phyloP scores from a whole-genome alignment of 2,113 vertebrate species.

The Atlantisia rogersi region DNA sequence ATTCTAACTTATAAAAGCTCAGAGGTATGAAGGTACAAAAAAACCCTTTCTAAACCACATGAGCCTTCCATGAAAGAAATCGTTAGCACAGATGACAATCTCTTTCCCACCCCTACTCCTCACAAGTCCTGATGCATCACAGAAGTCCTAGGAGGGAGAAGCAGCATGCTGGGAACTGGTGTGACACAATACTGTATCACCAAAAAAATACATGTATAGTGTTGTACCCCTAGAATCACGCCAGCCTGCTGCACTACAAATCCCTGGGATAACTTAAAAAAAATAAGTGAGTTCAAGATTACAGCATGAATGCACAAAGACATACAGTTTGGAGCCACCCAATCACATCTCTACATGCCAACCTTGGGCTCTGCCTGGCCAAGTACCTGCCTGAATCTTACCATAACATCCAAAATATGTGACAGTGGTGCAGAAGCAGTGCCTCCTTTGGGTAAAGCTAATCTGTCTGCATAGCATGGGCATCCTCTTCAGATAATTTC shows the following conservation, averaged over 20 bases:
- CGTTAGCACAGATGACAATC: accelerated
- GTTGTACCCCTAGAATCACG: accelerated
- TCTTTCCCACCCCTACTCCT: neutral
- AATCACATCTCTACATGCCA: neutral
- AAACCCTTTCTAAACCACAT: neutral
- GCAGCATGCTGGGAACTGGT: accelerated
- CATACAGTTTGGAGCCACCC: neutral
- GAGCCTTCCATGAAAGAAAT: neutral
- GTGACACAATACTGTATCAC: neutral
- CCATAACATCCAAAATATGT: neutral
- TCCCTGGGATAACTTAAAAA: neutral
- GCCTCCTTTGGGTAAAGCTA: neutral
- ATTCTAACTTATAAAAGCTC: neutral
- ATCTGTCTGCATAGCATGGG: neutral
- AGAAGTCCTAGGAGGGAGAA: neutral
- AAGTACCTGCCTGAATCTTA: neutral
- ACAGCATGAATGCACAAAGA: neutral
- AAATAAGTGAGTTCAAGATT: no score
- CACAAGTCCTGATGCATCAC: neutral
- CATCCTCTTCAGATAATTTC: neutral
- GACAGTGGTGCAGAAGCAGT: neutral
- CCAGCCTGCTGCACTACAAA: neutral
- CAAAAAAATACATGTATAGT: accelerated
- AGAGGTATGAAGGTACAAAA: neutral
- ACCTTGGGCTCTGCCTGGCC: neutral